phyloP scores from a whole-genome alignment of 1,140 invertebrate genomes.

The Doryteuthis pealeii region DNA sequence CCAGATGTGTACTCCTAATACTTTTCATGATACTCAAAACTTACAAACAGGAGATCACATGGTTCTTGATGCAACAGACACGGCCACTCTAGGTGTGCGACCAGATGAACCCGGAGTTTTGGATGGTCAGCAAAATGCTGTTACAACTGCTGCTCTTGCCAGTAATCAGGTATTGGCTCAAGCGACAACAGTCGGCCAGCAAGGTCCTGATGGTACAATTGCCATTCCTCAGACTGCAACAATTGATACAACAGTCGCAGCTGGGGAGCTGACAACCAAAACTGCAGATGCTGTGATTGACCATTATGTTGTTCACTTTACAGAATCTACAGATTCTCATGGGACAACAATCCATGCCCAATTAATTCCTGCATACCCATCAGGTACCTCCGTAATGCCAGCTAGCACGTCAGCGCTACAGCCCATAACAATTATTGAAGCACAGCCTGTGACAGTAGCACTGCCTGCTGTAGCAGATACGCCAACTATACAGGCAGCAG shows the following conservation, averaged over 20 bases:
- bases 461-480: slow-evolving; percentile 28
- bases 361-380: slow-evolving; percentile 37
- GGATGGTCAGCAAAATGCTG: slow-evolving; percentile 3
- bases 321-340: slow-evolving; percentile 33
- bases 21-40: not conserved
- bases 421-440: slow-evolving; percentile 50
- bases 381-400: slow-evolving; percentile 18
- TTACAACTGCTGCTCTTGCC: not conserved
- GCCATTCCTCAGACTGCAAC: not conserved
- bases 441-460: slow-evolving; percentile 36
- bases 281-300: slow-evolving; percentile 29
- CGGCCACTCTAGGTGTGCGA: not conserved
- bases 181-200: not conserved
- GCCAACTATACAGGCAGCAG: slow-evolving; percentile 16
- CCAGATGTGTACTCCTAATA: not conserved
- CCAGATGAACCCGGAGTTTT: not conserved
- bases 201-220: not conserved
- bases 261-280: not conserved
- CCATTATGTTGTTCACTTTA: slow-evolving; percentile 45
- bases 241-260: not conserved
- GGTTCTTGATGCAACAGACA: not conserved
- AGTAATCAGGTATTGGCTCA: not conserved
- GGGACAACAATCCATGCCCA: slow-evolving; percentile 42
- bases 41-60: not conserved
- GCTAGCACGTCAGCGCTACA: slow-evolving; percentile 29